A percentile compares a stretch with the other conserved stretches of the same genome.
Conservation (phyloP, 2,113 vertebrate genomes). For the Rhegmatorhina hoffmannsi region DNA sequence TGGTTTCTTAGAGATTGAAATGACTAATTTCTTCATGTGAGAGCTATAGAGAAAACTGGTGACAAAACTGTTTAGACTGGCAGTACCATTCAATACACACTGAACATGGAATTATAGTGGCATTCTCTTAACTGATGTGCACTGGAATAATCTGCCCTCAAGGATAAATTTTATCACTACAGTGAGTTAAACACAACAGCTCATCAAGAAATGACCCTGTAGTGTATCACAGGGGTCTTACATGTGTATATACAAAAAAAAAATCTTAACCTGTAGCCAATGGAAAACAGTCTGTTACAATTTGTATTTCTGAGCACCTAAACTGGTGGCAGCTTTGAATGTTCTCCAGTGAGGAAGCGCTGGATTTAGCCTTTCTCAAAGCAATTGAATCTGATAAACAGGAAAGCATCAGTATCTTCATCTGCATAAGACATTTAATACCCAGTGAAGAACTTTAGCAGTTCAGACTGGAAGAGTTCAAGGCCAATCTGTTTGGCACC, state of each 20-base stretch:
- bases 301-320: not conserved
- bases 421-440: not conserved
- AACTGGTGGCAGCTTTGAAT: not conserved
- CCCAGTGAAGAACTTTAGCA: not conserved
- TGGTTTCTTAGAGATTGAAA: fast-evolving
- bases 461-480: not conserved
- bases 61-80: not conserved
- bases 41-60: not conserved
- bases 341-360: fast-evolving
- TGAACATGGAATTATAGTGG: not conserved
- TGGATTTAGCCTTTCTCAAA: not conserved
- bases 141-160: not conserved
- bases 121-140: not conserved
- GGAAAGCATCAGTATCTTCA: not conserved
- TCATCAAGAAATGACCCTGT: not conserved
- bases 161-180: not conserved
- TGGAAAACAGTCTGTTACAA: not conserved
- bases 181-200: not conserved
- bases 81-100: not conserved
- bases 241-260: not conserved
- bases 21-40: not conserved
- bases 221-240: not conserved
- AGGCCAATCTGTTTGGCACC: fast-evolving
- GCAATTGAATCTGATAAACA: not conserved
- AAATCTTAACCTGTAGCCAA: not conserved